phyloP scores from a whole-genome alignment of 2,113 vertebrate species.

The Pseudorectes ferrugineus region DNA sequence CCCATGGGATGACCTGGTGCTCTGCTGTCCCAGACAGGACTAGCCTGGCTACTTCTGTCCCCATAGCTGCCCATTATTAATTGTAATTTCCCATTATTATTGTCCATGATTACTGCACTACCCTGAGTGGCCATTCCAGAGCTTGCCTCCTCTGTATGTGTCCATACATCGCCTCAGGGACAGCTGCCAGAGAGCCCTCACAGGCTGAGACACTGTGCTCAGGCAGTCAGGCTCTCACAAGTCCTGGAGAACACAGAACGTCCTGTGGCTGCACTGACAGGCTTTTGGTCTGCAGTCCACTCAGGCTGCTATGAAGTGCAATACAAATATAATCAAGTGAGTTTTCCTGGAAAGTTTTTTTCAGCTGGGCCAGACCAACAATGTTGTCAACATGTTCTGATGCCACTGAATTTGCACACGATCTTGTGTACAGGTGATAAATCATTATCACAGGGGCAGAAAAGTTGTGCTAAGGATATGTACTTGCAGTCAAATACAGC shows the following conservation, averaged over 20 bases:
- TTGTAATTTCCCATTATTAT: neutral
- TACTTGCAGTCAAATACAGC: neutral
- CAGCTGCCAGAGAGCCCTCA: neutral
- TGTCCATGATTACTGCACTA: neutral
- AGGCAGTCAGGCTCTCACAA: neutral
- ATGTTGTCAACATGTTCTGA: neutral
- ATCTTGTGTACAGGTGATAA: neutral
- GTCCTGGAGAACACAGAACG: neutral
- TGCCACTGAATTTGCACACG: neutral
- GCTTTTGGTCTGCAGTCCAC: neutral
- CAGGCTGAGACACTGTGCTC: neutral
- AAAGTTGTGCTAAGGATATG: neutral
- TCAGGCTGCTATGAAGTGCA: neutral
- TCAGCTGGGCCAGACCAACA: neutral
- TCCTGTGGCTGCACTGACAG: neutral
- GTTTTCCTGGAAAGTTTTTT: neutral
- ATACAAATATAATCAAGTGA: neutral
- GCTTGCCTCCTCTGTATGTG: neutral
- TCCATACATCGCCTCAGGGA: neutral
- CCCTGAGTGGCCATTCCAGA: neutral
- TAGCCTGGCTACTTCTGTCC: neutral
- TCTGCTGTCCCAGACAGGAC: neutral
- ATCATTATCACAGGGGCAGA: neutral
- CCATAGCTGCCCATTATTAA: neutral
- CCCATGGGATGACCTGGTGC: no score